Evolutionary conservation across 2,888 invertebrate species (phyloP).

Genomic region (Oegoconia quadripuncta): DNA sequence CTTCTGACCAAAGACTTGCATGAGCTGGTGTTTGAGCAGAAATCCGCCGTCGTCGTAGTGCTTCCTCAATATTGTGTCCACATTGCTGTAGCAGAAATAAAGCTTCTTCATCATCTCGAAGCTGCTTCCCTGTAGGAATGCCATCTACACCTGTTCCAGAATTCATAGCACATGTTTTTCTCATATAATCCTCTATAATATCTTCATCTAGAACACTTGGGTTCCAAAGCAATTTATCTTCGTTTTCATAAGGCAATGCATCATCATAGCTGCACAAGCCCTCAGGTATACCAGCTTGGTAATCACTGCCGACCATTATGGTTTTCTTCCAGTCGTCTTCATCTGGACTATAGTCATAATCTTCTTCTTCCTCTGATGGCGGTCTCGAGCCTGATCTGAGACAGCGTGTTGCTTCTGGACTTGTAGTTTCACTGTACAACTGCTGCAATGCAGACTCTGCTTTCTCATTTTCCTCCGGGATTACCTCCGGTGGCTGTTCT

Average conservation of each 20-base stretch:
- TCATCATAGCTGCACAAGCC: slow-evolving; percentile 95
- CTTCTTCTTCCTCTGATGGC: slow-evolving; percentile 90
- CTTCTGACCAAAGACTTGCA: slow-evolving; percentile 96
- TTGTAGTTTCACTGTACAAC: slow-evolving; percentile 58
- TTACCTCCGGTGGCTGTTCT: slow-evolving; percentile 50
- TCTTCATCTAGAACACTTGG: slow-evolving; percentile 86
- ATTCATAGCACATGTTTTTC: slow-evolving; percentile 76
- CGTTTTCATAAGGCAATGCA: slow-evolving; percentile 96
- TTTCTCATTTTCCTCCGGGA: slow-evolving; percentile 62
- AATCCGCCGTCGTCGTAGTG: slow-evolving; percentile 87
- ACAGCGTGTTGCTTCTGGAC: slow-evolving; percentile 66
- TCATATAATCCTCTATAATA: slow-evolving; percentile 89
- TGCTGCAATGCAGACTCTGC: slow-evolving; percentile 72
- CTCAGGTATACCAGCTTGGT: slow-evolving; percentile 95
- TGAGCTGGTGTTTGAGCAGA: slow-evolving; percentile 85
- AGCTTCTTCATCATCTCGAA: slow-evolving; percentile 94
- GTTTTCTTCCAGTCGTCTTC: slow-evolving; percentile 95
- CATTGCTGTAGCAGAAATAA: slow-evolving; percentile 94
- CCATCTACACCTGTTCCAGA: slow-evolving; percentile 66
- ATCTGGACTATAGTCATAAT: slow-evolving; percentile 89
- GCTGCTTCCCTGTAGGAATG: slow-evolving; percentile 86
- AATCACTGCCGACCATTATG: slow-evolving; percentile 96
- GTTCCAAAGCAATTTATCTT: slow-evolving; percentile 96
- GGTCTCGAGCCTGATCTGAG: slow-evolving; percentile 83
- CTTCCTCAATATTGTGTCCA: slow-evolving; percentile 97